Percentiles rank a stretch among this genome's conserved stretches.
Evolutionary conservation across 2,113 vertebrate genomes (phyloP).

Genomic region (Siphamia tubifer): DNA sequence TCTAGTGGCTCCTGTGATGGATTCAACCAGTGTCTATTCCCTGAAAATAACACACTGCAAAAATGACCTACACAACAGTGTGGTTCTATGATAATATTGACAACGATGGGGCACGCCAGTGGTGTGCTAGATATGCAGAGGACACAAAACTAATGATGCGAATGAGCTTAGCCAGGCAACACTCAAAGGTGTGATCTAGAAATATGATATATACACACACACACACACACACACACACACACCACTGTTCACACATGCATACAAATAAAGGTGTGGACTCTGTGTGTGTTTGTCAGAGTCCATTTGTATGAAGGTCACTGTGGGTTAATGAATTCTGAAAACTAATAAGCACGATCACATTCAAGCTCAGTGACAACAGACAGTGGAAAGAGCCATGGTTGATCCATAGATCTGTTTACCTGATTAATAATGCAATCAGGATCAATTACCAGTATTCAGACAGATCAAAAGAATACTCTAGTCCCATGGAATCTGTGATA

Average conservation of each 20-base stretch:
- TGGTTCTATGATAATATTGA: too few species aligned
- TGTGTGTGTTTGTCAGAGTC: constrained; percentile 4
- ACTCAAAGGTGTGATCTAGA: constrained; percentile 11
- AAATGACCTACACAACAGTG: too few species aligned
- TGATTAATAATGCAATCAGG: constrained; percentile 76
- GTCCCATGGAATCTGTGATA: constrained; percentile 45
- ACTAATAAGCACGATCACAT: constrained; percentile 68
- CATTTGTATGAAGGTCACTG: constrained; percentile 57
- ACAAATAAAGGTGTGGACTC: too few species aligned
- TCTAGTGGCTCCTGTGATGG: background rate
- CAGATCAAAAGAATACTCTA: constrained; percentile 64
- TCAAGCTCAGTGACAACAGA: constrained; percentile 65
- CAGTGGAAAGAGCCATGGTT: constrained; percentile 66
- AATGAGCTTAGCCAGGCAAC: background rate
- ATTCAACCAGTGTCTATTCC: background rate
- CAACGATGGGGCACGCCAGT: too few species aligned
- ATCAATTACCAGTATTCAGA: constrained; percentile 75
- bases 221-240: background rate
- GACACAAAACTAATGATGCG: too few species aligned
- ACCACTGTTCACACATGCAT: background rate
- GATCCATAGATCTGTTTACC: constrained; percentile 78
- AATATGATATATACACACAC: constrained; percentile 24
- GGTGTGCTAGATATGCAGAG: background rate
- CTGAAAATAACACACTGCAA: background rate
- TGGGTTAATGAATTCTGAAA: constrained; percentile 75